phyloP scores from a whole-genome alignment of 2,797 vertebrate genomes.

The Schizopygopsis pylzovi region DNA sequence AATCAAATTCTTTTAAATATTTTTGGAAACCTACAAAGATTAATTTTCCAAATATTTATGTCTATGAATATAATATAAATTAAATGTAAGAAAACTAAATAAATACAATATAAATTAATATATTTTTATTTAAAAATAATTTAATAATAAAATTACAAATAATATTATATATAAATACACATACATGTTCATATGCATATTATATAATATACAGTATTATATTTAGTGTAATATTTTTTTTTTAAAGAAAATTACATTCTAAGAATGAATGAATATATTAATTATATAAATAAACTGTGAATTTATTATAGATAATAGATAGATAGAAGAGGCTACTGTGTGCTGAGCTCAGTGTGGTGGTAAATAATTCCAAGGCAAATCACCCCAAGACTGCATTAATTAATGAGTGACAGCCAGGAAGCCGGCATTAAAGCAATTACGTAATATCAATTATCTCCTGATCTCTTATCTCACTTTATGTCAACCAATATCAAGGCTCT shows the following conservation, averaged over 20 bases:
- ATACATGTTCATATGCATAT: no score
- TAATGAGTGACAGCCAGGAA: constrained; percentile 30
- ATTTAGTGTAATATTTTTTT: no score
- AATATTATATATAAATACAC: no score
- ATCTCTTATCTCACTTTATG: constrained; percentile 28
- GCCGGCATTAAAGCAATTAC: constrained; percentile 18
- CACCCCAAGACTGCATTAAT: constrained; percentile 26
- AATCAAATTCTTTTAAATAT: no score
- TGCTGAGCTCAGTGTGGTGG: not conserved
- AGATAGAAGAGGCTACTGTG: not conserved
- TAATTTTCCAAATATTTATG: no score
- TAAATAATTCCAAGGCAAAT: constrained; percentile 15
- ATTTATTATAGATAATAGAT: not conserved
- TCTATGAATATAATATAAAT: no score
- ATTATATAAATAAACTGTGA: no score
- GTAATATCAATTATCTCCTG: constrained; percentile 34
- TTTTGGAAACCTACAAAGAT: not conserved
- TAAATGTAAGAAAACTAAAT: no score
- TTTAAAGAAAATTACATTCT: no score
- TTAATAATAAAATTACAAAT: no score
- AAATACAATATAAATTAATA: not conserved
- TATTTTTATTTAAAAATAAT: not conserved
- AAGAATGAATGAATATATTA: no score
- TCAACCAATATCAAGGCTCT: not conserved
- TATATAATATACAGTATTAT: no score